Base-by-base conservation (phyloP, 2,888 invertebrate species). In the Arctia plantaginis region DNA sequence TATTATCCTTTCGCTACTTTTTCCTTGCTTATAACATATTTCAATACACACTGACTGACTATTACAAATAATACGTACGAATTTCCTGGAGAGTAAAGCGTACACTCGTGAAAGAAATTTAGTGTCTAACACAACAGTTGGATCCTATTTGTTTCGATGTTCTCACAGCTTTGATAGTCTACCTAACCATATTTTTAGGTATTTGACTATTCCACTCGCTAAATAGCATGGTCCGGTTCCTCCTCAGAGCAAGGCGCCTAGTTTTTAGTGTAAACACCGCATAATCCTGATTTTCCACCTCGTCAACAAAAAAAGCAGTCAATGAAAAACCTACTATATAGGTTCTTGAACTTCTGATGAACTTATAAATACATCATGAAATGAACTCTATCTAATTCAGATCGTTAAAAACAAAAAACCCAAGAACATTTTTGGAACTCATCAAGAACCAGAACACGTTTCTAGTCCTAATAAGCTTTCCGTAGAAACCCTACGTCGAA, bases 391-490 rank as follows among this genome's bases (percentile, higher is more conserved):
- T 66, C 20, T n/a, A 39, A 66, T 44, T 41, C 23, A 59, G 30
- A 27, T 51, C 47, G 18, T 23, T 51, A 35, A 1, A 44, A 1
- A 15, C 59, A 66, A 66, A 59, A 41, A 8, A 23, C 18, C 33
- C 33, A 69, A 65, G 44, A 59, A 70, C 70, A 76, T 73, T 47
- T 47, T 33, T 66, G 27, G 39, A 55, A 72, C 69, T 79, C 64
- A 79, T 82, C 69, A 70, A 27, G 12, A 82, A 66, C 71, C 82
- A 30, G 12, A 72, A 27, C 82, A 82, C 84, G 84, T 82, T 12
- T 41, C 65, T 13, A 13, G 66, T 66, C 72, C 74, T 76, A 81
- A 81, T 74, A 83, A 74, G 79, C 75, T 68, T 69, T 77, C 67
- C 55, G 51, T 33, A 74, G 39, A 44, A 71, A 51, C 72, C 69